These are phyloP conservation scores for Apotomis capreana DNA, from an alignment of 2,888 invertebrate genomes.

Conservation along the genomic window DNA sequence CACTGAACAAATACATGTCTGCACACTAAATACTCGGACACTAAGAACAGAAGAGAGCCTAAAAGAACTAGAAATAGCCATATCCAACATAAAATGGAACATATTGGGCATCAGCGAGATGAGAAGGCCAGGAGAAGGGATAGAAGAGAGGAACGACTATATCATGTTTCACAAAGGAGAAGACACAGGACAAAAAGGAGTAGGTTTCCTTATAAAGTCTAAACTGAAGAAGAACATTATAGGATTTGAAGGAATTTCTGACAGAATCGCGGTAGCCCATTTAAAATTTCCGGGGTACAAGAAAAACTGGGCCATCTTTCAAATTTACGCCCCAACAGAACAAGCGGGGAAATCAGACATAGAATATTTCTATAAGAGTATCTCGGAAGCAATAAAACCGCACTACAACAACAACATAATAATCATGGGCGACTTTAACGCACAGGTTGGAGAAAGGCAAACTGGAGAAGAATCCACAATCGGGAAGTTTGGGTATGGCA, in stretches of 20 bases:
- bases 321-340: slow-evolving; percentile 3
- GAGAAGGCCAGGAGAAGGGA: slow-evolving; percentile 1
- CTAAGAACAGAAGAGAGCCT: slow-evolving; percentile 12
- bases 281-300: not conserved
- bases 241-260: slow-evolving; percentile 10
- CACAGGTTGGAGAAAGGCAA: not conserved
- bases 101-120: slow-evolving; percentile 8
- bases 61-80: slow-evolving; percentile 23
- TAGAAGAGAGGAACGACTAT: slow-evolving; percentile 5
- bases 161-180: slow-evolving; percentile 14
- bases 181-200: slow-evolving; percentile 8
- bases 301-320: slow-evolving; percentile 9
- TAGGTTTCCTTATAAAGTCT: not conserved
- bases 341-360: not conserved
- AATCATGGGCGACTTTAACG: not conserved
- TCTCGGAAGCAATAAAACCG: not conserved
- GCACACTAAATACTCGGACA: slow-evolving; percentile 11
- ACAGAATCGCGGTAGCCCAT: not conserved
- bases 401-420: not conserved
- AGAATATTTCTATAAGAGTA: not conserved
- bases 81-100: slow-evolving; percentile 11
- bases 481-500: not conserved
- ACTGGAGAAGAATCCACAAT: not conserved
- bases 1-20: not conserved
- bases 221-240: slow-evolving; percentile 8